These are phyloP conservation scores for Coreius guichenoti DNA, from an alignment of 2,797 vertebrate genomes.

Conservation along the genomic window DNA sequence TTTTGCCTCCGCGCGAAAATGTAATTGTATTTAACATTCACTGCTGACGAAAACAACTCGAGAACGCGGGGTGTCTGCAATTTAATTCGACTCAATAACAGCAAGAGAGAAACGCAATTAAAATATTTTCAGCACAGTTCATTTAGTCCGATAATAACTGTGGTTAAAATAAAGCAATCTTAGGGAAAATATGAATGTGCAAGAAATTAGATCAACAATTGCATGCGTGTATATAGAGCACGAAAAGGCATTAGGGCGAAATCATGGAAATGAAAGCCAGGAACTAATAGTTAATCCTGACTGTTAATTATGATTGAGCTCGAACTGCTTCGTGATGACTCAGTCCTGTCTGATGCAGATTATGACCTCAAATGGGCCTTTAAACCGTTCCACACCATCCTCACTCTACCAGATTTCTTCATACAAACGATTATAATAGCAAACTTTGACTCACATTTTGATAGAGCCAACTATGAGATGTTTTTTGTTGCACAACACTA, in stretches of 20 bases:
- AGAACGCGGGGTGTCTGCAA: conserved; percentile 54
- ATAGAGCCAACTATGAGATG: background rate
- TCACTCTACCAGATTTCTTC: background rate
- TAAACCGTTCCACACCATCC: background rate
- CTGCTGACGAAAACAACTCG: conserved; percentile 61
- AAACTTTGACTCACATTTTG: background rate
- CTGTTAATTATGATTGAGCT: conserved; percentile 42
- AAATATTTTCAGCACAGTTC: conserved; percentile 59
- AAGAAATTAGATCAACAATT: conserved; percentile 47
- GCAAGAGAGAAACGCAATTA: conserved; percentile 61
- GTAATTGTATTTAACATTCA: conserved; percentile 61
- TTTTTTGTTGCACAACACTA: background rate
- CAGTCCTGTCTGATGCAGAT: background rate
- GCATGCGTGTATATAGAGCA: conserved; percentile 13
- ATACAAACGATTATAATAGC: background rate
- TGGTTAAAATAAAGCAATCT: conserved; percentile 53
- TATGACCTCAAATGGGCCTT: conserved; percentile 32
- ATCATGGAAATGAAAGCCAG: conserved; percentile 29
- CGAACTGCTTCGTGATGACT: conserved; percentile 21
- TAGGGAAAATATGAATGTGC: conserved; percentile 43
- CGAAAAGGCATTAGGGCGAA: conserved; percentile 16
- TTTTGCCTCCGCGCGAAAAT: conserved; percentile 64
- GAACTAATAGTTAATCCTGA: conserved; percentile 20
- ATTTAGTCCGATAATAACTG: conserved; percentile 61
- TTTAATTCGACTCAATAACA: conserved; percentile 64